Conservation (phyloP, 2,113 vertebrate species). For the Psammodynastes pulverulentus region DNA sequence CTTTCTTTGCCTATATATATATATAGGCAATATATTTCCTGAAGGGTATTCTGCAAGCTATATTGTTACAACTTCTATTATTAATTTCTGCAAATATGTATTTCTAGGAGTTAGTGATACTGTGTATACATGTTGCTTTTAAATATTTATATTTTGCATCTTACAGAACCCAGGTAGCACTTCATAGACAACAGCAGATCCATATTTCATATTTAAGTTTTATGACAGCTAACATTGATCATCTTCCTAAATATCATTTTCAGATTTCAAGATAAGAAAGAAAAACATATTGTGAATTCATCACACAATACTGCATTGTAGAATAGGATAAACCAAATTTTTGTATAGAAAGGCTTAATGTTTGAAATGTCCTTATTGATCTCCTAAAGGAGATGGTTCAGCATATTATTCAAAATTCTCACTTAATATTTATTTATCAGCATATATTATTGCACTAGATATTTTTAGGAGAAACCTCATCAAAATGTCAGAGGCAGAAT, state of each 20-base stretch:
- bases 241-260: not conserved
- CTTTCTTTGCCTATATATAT: not conserved
- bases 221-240: not conserved
- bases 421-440: not conserved
- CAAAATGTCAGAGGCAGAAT: not conserved
- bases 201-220: not conserved
- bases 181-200: not conserved
- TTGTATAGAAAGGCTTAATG: not conserved
- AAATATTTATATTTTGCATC: not conserved
- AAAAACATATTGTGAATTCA: not conserved
- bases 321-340: not conserved
- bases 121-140: not conserved
- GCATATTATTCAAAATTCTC: not conserved
- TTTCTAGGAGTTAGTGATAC: not conserved
- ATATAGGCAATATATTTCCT: not conserved
- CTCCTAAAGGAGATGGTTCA: not conserved
- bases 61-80: not conserved
- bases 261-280: not conserved
- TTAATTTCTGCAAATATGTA: not conserved
- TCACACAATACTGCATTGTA: not conserved
- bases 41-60: conserved; percentile 5
- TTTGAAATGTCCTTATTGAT: not conserved
- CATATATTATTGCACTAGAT: not conserved
- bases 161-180: not conserved
- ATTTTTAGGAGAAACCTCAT: not conserved